A percentile compares a stretch with the other conserved stretches of the same genome.
Evolutionary conservation across 92 coral and sea anemone species (phyloP).

Genomic region (Meandrina meandrites): DNA sequence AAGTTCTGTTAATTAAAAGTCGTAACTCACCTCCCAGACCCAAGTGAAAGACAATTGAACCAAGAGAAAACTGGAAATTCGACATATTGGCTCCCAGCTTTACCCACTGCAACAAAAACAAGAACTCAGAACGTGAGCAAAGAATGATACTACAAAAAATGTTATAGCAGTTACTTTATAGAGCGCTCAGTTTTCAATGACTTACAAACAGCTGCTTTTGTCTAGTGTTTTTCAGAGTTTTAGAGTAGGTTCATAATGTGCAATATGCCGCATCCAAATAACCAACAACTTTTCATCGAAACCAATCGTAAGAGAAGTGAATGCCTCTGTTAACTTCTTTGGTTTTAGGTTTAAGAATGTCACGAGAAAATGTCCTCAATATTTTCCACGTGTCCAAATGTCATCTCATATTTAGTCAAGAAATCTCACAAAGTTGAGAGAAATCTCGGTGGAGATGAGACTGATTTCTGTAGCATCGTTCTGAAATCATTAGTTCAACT

Average conservation of each 20-base stretch:
- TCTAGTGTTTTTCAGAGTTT: neutral
- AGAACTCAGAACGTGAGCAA: neutral
- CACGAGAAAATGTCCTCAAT: neutral
- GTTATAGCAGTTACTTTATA: neutral
- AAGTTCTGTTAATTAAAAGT: too few species aligned
- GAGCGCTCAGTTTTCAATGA: too few species aligned
- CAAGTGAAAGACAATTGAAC: slow-evolving; percentile 85
- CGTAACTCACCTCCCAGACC: slow-evolving; percentile 89
- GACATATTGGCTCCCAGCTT: slow-evolving; percentile 90
- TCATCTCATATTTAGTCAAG: slow-evolving; percentile 75
- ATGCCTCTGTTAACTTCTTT: neutral
- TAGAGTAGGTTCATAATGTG: too few species aligned
- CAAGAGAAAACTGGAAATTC: slow-evolving; percentile 92
- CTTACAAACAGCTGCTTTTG: too few species aligned
- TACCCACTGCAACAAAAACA: slow-evolving; percentile 74
- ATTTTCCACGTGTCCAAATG: neutral
- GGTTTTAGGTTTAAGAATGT: neutral
- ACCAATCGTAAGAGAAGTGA: too few species aligned
- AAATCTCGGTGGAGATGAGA: slow-evolving; percentile 88
- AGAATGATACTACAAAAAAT: neutral
- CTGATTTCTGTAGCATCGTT: slow-evolving; percentile 59
- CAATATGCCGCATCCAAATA: too few species aligned
- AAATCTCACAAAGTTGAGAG: slow-evolving; percentile 60
- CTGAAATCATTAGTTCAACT: slow-evolving; percentile 44
- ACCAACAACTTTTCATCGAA: too few species aligned